Evolutionary conservation across 2,797 vertebrate genomes (phyloP), one percentile per base, ranked within the genome.

Genomic region (Phrynocephalus forsythii): DNA sequence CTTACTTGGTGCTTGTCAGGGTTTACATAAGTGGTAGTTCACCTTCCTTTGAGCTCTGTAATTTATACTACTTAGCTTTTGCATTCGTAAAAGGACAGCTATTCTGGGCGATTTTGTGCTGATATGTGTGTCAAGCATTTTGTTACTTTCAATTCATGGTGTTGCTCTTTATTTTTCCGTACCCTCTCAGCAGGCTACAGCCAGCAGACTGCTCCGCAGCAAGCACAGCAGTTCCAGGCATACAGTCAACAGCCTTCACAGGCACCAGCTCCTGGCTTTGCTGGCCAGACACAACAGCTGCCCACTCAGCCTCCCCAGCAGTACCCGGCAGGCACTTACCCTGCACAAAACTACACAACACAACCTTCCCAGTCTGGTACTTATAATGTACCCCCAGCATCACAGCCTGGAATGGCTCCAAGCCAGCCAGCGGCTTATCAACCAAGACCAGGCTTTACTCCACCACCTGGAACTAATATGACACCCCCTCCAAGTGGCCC

Each of bases 341-440:
- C 98, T 71, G 94, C 98, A 90, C 99, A 99, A 96, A 98, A 98
- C 95, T 99, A 99, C 88, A 97, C 98, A 88, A 97, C 99, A 87
- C 99, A 98, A 91, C 96, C 98, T 78, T 96, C 98, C 69, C 99
- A 98, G 92, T 97, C 98, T 80, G 94, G 98, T 60, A 98, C 97
- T 94, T 99, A 99, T 89, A 98, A 94, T 92, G 95, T 98, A 90
- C 96, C 98, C 1, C 97, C 98, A 79, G 96, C 94, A 91, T 97
- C 98, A 79, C 98, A 98, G 91, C 97, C 97, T 13, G 96, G 96
- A 85, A 94, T 97, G 91, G 95, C 96, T 93, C 92, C 96, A 71
- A 95, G 94, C 90, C 96, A 96, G 0, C 94, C 98, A 0, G 95
- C 97, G 44, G 96, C 96, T 68, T 99, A 97, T 95, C 98, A 98